Evolutionary conservation across 2,113 vertebrate genomes (phyloP).

Genomic region (Anarhynchus alexandrinus): DNA sequence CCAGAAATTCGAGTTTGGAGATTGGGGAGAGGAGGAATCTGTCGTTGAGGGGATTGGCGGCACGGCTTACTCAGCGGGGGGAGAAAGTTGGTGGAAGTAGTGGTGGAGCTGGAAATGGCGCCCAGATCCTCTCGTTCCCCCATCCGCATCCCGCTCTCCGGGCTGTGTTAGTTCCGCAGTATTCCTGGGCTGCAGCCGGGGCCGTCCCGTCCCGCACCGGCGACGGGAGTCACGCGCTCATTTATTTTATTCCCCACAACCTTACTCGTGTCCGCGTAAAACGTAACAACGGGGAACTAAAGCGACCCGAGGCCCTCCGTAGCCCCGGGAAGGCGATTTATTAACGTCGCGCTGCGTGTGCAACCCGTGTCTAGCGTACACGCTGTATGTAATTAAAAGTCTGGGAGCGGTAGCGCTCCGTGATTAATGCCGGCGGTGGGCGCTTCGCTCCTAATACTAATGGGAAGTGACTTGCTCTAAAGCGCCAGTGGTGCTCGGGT

Average conservation of each 20-base stretch:
- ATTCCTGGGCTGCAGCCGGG: accelerated
- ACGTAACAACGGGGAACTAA: accelerated
- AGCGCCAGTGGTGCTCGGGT: neutral
- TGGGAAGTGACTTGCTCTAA: slow-evolving; percentile 69
- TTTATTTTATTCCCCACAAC: no score
- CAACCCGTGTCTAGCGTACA: neutral
- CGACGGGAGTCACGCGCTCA: accelerated
- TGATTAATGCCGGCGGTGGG: slow-evolving; percentile 75
- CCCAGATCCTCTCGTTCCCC: neutral
- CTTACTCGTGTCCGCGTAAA: neutral
- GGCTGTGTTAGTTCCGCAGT: accelerated
- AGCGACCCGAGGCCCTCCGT: neutral
- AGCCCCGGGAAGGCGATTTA: slow-evolving; percentile 29
- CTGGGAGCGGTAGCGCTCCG: neutral
- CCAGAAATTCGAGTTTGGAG: neutral
- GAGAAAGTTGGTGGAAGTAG: neutral
- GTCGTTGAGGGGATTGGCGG: accelerated
- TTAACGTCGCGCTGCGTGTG: neutral
- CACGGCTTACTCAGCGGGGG: neutral
- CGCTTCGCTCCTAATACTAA: slow-evolving; percentile 66
- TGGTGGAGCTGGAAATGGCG: neutral
- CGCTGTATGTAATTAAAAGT: slow-evolving; percentile 64
- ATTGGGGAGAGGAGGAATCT: neutral
- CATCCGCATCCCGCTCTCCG: neutral
- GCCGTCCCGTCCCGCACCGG: accelerated